Conservation (phyloP, 2,113 vertebrate genomes). For the Callorhinus ursinus region DNA sequence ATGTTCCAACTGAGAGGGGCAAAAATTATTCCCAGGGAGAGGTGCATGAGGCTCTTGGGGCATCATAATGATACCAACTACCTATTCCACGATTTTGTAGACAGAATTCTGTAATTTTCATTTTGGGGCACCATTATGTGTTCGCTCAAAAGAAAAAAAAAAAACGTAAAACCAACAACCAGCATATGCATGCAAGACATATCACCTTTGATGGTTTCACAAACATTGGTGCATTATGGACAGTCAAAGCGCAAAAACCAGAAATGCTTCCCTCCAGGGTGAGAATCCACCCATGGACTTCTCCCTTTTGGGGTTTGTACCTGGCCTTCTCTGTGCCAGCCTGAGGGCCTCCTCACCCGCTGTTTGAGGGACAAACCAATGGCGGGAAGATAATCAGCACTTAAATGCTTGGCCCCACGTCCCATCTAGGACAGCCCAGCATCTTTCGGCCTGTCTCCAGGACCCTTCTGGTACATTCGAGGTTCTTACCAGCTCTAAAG, state of each 20-base stretch:
- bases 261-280: neutral
- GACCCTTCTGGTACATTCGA: neutral
- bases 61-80: neutral
- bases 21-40: neutral
- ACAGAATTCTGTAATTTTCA: neutral
- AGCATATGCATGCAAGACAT: constrained; percentile 4
- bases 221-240: neutral
- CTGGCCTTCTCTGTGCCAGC: neutral
- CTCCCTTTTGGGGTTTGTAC: neutral
- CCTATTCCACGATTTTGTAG: neutral
- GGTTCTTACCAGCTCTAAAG: neutral
- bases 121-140: neutral
- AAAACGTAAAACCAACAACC: neutral
- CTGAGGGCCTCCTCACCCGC: neutral
- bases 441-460: neutral
- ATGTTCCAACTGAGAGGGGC: neutral
- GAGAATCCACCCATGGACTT: neutral
- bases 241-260: neutral
- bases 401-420: neutral
- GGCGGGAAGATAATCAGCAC: neutral
- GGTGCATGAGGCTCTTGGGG: neutral
- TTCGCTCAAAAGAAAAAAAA: constrained; percentile 8
- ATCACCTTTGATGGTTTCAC: neutral
- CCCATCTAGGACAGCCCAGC: neutral
- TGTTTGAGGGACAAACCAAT: neutral